phyloP scores from a whole-genome alignment of 2,888 invertebrate species.

The Drosophila meridiana region DNA sequence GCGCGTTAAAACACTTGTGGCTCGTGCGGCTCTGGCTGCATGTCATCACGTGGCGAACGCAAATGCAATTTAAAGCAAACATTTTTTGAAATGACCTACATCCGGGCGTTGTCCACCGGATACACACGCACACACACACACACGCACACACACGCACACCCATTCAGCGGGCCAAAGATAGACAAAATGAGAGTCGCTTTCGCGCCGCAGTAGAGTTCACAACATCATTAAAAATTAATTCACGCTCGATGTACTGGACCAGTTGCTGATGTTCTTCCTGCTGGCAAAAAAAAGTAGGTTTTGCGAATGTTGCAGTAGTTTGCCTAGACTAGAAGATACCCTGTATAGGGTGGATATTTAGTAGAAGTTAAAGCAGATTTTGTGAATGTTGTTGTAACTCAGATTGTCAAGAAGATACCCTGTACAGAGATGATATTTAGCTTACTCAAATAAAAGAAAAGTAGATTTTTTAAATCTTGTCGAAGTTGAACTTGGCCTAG shows the following conservation, averaged over 20 bases:
- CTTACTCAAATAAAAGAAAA: background rate
- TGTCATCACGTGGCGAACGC: conserved; percentile 72
- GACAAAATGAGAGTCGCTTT: conserved; percentile 71
- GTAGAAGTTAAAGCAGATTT: no score
- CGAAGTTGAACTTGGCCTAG: background rate
- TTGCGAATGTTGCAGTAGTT: background rate
- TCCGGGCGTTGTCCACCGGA: conserved; percentile 63
- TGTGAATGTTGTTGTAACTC: no score
- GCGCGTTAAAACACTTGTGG: conserved; percentile 75
- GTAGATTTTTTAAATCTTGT: background rate
- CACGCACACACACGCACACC: conserved; percentile 15
- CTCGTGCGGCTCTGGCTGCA: conserved; percentile 61
- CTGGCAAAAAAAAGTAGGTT: conserved; percentile 4
- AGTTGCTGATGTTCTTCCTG: conserved; percentile 33
- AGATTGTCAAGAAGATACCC: no score
- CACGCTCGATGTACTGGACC: conserved; percentile 75
- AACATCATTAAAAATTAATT: conserved; percentile 82
- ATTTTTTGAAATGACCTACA: conserved; percentile 81
- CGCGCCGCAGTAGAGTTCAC: conserved; percentile 63
- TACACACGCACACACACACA: conserved; percentile 24
- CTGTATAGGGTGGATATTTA: background rate
- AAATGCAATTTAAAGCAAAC: conserved; percentile 82
- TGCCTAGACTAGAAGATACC: conserved; percentile 16
- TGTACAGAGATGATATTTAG: background rate
- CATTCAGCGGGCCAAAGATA: conserved; percentile 48